Conservation (phyloP, 1,140 invertebrate genomes). For the Euschistus heros region DNA sequence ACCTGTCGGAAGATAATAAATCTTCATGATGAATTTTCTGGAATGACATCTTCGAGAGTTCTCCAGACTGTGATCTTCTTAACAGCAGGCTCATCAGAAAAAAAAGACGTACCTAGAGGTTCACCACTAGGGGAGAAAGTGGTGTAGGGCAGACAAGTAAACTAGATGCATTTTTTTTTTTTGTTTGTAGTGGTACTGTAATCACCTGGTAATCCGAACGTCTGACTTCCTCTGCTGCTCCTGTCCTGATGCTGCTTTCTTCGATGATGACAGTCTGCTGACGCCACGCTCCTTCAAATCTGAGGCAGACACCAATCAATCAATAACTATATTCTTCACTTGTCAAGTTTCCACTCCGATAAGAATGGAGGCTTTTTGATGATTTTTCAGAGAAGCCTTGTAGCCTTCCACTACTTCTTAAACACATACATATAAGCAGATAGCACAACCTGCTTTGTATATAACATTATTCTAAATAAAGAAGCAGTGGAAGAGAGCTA, state of each 20-base stretch:
- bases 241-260: slow-evolving; percentile 15
- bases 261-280: slow-evolving; percentile 5
- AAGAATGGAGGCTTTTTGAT: not conserved
- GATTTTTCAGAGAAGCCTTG: not conserved
- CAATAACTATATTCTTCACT: not conserved
- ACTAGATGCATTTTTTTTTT: not conserved
- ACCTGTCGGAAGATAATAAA: too few relatives aligned
- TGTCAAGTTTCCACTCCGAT: not conserved
- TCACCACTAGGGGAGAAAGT: too few relatives aligned
- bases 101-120: too few relatives aligned
- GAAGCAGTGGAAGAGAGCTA: slow-evolving; percentile 9
- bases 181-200: slow-evolving; percentile 9
- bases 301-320: slow-evolving; percentile 18
- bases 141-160: too few relatives aligned
- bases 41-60: too few relatives aligned
- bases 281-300: slow-evolving; percentile 19
- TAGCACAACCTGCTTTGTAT: not conserved
- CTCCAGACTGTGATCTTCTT: too few relatives aligned
- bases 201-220: slow-evolving; percentile 19
- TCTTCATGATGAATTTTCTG: too few relatives aligned
- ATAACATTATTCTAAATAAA: not conserved
- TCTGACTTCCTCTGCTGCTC: slow-evolving; percentile 13
- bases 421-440: not conserved
- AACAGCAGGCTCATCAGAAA: too few relatives aligned
- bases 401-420: slow-evolving; percentile 9